A percentile compares a stretch with the other conserved stretches of the same genome.
phyloP scores from a whole-genome alignment of 2,113 vertebrate genomes.

The Leptodactylus fuscus region DNA sequence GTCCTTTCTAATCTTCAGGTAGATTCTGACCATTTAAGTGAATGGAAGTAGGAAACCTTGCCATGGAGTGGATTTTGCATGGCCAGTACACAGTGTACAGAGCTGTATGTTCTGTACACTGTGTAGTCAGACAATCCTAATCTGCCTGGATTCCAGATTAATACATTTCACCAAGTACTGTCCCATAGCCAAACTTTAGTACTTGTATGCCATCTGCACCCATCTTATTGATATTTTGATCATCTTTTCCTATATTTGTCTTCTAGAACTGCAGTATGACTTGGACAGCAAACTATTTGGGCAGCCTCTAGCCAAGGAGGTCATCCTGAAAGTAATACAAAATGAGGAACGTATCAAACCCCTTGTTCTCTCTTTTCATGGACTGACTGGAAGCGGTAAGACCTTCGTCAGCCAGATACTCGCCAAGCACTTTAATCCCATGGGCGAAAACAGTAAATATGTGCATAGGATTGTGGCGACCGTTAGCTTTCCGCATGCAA shows the following conservation, averaged over 20 bases:
- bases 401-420: constrained; percentile 89
- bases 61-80: no score
- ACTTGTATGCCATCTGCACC: no score
- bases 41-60: no score
- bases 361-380: constrained; percentile 89
- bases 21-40: no score
- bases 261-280: constrained; percentile 78
- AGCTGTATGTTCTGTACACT: no score
- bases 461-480: constrained; percentile 90
- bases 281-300: constrained; percentile 85
- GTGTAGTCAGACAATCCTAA: no score
- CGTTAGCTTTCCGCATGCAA: constrained; percentile 76
- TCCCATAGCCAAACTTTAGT: no score
- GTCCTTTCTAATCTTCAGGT: no score
- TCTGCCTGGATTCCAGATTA: no score
- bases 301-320: constrained; percentile 78
- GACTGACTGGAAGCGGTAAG: constrained; percentile 94
- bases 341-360: constrained; percentile 88
- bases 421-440: constrained; percentile 79
- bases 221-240: no score
- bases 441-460: constrained; percentile 84
- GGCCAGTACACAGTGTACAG: no score
- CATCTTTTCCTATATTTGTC: neutral
- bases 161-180: no score
- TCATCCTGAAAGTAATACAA: constrained; percentile 84